Evolutionary conservation across 35 echinoderm and acorn worm genomes (phyloP).

Genomic region (Apostichopus japonicus): DNA sequence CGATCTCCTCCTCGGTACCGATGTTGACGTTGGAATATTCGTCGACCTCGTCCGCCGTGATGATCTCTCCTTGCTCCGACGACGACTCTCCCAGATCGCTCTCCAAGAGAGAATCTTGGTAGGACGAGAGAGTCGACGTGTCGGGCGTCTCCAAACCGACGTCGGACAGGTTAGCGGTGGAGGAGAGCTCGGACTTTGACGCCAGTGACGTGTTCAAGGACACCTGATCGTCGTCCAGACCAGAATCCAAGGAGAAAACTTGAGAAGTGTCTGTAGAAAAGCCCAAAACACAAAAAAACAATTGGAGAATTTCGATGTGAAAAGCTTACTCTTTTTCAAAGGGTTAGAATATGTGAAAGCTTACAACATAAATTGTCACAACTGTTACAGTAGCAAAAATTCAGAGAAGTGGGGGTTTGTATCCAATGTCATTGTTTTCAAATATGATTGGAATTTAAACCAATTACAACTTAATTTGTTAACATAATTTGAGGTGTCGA

Average conservation of each 20-base stretch:
- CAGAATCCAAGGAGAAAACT: slow-evolving; percentile 73
- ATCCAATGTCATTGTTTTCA: no score
- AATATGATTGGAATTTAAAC: no score
- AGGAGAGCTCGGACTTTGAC: slow-evolving; percentile 63
- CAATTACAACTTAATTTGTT: no score
- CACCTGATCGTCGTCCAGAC: slow-evolving; percentile 80
- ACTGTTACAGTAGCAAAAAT: no score
- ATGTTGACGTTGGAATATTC: slow-evolving; percentile 61
- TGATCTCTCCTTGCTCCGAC: slow-evolving; percentile 56
- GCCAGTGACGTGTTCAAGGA: slow-evolving; percentile 46
- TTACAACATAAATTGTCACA: no score
- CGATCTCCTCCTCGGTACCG: slow-evolving; percentile 39
- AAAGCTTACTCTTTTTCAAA: no score
- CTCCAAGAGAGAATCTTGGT: slow-evolving; percentile 60
- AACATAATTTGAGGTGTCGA: no score
- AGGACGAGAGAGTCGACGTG: slow-evolving; percentile 42
- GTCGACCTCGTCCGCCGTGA: slow-evolving; percentile 42
- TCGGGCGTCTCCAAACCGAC: slow-evolving; percentile 60
- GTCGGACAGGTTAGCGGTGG: slow-evolving; percentile 65
- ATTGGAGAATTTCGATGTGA: no score
- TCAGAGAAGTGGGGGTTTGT: no score
- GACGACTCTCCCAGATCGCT: slow-evolving; percentile 46
- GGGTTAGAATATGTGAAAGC: neutral
- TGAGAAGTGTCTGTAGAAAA: slow-evolving; percentile 34
- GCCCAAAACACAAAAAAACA: neutral